Evolutionary conservation across 1,140 invertebrate species (phyloP), one percentile per base, ranked within the genome.

Genomic region (Trichonephila clavata): DNA sequence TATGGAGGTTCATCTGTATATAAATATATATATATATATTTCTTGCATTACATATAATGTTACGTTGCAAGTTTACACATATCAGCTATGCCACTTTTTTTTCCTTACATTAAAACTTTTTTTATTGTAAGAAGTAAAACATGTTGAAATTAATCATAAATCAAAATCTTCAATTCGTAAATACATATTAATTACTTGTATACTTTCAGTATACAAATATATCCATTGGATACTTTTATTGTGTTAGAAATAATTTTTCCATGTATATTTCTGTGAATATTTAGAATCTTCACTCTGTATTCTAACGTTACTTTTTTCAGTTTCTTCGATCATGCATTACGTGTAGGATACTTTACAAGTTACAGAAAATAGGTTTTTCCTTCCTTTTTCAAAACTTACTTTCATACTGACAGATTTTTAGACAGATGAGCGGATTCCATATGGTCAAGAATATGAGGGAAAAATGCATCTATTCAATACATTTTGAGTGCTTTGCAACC

Each of bases 401-500:
- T 77, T 59, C 57, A 57, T 84, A 20, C 83, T 60, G n/a, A 50
- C 24, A 60, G 14, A 50, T 27, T 59, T 84, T 59, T 57, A 59
- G 83, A 59, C 83, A 84, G 83, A 59, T 84, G 83, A 84, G 43
- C 21, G 7, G 18, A 84, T 84, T 84, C 24, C 50, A 13, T 84
- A 59, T 57, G 83, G 57, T 84, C 83, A 84, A 84, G 21, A n/a
- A 59, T 59, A 59, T 59, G 16, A 39, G 32, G 32, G 60, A 59
- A 59, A 84, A 84, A 84, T 14, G n/a, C 24, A 24, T n/a, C 10
- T 57, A 50, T 84, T 77, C 71, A 77, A 77, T 39, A 14, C 27
- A 32, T 77, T 77, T 77, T 27, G 27, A 39, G 13, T 77, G 24
- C 27, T 27, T 77, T 77, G 39, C 24, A 27, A 32, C 13, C 71